Base-by-base conservation (phyloP, 2,797 vertebrate genomes). In the Molossus molossus region DNA sequence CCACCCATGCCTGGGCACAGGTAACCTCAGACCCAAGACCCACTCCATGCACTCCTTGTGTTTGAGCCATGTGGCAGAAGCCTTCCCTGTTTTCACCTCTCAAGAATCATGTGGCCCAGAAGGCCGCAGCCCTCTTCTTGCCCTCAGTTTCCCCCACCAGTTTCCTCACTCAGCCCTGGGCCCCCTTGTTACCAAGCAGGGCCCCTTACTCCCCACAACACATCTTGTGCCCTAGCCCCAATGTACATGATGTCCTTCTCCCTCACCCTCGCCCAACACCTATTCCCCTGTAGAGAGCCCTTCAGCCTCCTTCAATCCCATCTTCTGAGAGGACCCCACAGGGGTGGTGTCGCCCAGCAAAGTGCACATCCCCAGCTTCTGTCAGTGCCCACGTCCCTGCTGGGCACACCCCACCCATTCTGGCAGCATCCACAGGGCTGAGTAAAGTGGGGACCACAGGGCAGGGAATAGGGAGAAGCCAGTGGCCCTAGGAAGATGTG, bases 321-420 rank as follows among this genome's bases (percentile, higher is more conserved):
- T 20, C 65, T 53, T 88, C 60, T 50, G 67, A 23, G 2, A 14
- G 48, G 48, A 65, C 21, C 48, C 57, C 70, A 45, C 6, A 9
- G n/a, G n/a, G 53, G 45, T 18, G 50, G 48, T 21, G 37, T 9
- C 1, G 1, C 69, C 65, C 23, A 6, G 9, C 13, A 25, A 10
- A 27, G 67, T 10, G 0, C 17, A 15, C 11, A 29, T 40, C n/a
- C n/a, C 45, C 29, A 5, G 29, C 81, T 58, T 83, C 62, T 58
- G 37, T 69, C 84, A 33, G n/a, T 25, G 48, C 62, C 64, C 76
- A 65, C 0, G 2, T 18, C 50, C 40, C 58, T n/a, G 11, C 73
- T 55, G 45, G 57, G 23, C 40, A 67, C 1, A 7, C 0, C 18
- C 29, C 48, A 17, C 13, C 0, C 2, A 9, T 21, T 18, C 29